Base-by-base conservation (phyloP, 1,140 invertebrate species). In the Drosophila kikkawai region DNA sequence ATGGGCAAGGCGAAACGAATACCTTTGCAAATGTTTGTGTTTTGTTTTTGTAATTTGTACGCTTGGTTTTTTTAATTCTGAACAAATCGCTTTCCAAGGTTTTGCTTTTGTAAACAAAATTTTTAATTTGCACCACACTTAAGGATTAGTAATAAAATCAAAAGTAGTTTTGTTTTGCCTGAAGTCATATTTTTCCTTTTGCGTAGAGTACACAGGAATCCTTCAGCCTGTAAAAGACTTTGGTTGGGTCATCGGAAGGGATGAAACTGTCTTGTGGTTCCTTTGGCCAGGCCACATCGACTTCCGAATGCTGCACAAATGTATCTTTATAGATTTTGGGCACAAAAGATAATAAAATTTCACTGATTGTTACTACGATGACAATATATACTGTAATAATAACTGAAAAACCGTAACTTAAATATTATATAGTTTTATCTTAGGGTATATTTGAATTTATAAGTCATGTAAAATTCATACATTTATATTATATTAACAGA, bases 201-300 rank as follows among this genome's bases (percentile, higher is more conserved):
- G 47, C 41, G 66, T 53, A 68, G 56, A 19, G 37, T 13, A 53
- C 50, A 42, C 61, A 32, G 61, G 17, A 29, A 34, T 32, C 37
- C 39, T 59, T 4, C 8, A 44, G 56, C 41, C 12, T 13, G 15
- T 15, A 12, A 15, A 17, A 29, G 22, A 42, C 26, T 42, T 58
- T 42, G 56, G 56, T 58, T 58, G 56, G 56, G n/a, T n/a, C 56
- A 58, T 29, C 11, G 36, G 1, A 37, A 17, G 56, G 56, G 56
- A 42, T 58, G 56, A 58, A 58, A 13, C 36, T 41, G 55, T 17
- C 9, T 26, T 26, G 22, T 11, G 26, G 22, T 8, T 42, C 11
- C 15, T 17, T 42, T 26, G 37, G 37, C 13, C 56, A 12, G 22
- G 22, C n/a, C 22, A 58, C 22, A n/a, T n/a, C 11, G 56, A 58